A percentile compares a stretch with the other conserved stretches of the same genome.
Conservation (phyloP, 2,888 invertebrate species). For the Phyllotreta cruciferae region DNA sequence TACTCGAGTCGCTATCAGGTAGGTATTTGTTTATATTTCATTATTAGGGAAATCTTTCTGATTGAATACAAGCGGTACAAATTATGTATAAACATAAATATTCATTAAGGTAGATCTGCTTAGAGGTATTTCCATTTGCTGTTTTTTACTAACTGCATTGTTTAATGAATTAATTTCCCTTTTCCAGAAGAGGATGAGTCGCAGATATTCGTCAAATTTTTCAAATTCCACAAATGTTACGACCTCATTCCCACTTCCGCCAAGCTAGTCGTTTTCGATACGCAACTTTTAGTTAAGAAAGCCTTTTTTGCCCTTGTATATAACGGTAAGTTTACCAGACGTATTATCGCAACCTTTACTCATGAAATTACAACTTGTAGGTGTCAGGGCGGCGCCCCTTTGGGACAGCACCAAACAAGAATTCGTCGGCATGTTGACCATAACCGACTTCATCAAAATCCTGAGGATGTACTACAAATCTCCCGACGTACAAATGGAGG, state of each 20-base stretch:
- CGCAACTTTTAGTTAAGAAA: constrained; percentile 95
- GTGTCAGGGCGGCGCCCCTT: constrained; percentile 95
- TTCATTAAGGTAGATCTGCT: too few relatives aligned
- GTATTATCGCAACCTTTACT: too few relatives aligned
- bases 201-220: constrained; percentile 98
- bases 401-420: constrained; percentile 94
- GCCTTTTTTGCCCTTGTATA: constrained; percentile 99
- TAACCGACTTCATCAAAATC: constrained; percentile 99
- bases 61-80: too few relatives aligned
- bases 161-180: background rate
- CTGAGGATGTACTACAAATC: constrained; percentile 97
- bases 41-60: too few relatives aligned
- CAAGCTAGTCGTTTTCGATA: constrained; percentile 99
- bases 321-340: constrained; percentile 74
- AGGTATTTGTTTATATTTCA: background rate
- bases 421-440: constrained; percentile 98
- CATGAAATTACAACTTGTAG: constrained; percentile 60
- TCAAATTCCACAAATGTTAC: constrained; percentile 99
- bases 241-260: constrained; percentile 99
- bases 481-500: constrained; percentile 91
- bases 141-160: too few relatives aligned
- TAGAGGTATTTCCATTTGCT: too few relatives aligned
- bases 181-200: constrained; percentile 94
- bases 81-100: too few relatives aligned
- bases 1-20: background rate